Conservation (phyloP, 2,797 vertebrate genomes). For the Catamblyrhynchus diadema region DNA sequence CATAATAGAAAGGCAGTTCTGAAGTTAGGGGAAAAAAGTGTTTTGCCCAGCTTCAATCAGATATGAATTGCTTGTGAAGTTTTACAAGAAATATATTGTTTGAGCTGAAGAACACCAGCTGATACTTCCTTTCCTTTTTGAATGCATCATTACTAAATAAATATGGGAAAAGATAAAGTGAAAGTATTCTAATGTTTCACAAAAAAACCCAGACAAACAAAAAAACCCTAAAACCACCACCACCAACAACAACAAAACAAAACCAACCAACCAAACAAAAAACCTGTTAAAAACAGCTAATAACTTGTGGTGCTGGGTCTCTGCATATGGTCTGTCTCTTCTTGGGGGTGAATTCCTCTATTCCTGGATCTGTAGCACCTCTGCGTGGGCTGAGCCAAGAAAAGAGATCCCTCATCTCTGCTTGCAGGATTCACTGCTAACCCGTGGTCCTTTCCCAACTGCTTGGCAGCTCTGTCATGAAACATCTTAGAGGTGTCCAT, state of each 20-base stretch:
- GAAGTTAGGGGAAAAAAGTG: background rate
- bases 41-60: constrained; percentile 1
- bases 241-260: background rate
- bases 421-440: background rate
- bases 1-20: constrained; percentile 23
- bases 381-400: background rate
- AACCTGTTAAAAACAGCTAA: background rate
- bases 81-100: constrained; percentile 13
- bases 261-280: background rate
- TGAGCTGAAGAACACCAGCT: background rate
- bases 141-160: background rate
- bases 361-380: background rate
- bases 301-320: background rate
- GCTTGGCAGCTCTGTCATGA: background rate
- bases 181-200: background rate
- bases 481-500: background rate
- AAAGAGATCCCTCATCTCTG: background rate
- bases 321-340: background rate
- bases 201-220: background rate
- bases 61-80: background rate
- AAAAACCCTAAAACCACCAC: background rate
- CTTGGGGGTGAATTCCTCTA: background rate
- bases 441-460: background rate
- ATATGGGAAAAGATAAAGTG: background rate
- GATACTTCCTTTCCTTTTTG: constrained; percentile 1